Base-by-base conservation (phyloP, 2,797 vertebrate genomes). In the Lacerta viridis region DNA sequence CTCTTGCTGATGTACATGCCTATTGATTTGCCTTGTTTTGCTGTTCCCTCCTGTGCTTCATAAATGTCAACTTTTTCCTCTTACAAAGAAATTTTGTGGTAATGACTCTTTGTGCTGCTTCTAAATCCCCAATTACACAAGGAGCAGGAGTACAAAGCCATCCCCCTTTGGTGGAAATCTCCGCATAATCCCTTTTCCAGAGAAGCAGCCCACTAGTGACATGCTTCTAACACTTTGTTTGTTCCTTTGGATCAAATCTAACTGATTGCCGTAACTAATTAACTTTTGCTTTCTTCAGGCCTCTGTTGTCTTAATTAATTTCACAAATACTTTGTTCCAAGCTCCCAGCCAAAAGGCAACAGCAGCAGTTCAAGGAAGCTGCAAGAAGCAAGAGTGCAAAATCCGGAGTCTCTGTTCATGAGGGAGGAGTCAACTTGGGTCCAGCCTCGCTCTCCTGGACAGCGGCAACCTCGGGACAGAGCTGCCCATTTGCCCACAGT, bases 281-380 rank as follows among this genome's bases (percentile, higher is more conserved):
- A 96, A 96, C 96, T 96, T 96, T 96, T 90, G 93, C 93, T 96
- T 96, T 96, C 95, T 96, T 92, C 83, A 23, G 95, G 96, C 94
- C 96, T 96, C 96, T 96, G 96, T 96, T 96, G 96, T 96, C 96
- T 96, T 96, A 96, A 96, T 96, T 96, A 96, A 96, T 96, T 96
- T 96, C 93, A 88, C 93, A 94, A 96, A 95, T 94, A 87, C 93
- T 94, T 91, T 87, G 1, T 92, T 95, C 94, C 80, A 89, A 89
- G 91, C 94, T 95, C 91, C 25, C 91, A 94, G 95, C 90, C 90
- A 93, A 82, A 93, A 86, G 90, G 89, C 95, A 94, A 55, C 69
- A 71, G 69, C 66, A 0, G 75, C 4, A 89, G 94, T 92, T 92
- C 90, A 93, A 77, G 92, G 79, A 89, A 41, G 86, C 0, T 7